A percentile compares a stretch with the other conserved stretches of the same genome.
Evolutionary conservation across 2,797 vertebrate genomes (phyloP).

Genomic region (Lacerta bilineata): DNA sequence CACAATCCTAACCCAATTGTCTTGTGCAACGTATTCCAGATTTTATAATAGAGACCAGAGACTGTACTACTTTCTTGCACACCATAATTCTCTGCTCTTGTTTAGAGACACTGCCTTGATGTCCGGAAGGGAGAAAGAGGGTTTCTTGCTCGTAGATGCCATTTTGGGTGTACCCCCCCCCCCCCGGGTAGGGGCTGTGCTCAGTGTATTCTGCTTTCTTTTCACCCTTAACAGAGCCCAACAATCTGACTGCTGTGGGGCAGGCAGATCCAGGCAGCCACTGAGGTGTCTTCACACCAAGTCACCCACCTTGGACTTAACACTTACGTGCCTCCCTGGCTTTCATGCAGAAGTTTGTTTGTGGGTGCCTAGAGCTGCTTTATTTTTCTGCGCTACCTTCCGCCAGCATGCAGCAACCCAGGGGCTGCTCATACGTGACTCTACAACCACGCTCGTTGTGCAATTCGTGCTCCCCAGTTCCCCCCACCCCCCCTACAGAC

Average conservation of each 20-base stretch:
- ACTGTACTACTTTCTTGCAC: neutral
- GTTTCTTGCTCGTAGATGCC: neutral
- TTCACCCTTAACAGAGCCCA: neutral
- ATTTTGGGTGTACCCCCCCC: no score
- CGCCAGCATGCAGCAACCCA: neutral
- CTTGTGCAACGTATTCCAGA: no score
- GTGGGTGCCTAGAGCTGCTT: conserved; percentile 16
- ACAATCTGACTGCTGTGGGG: neutral
- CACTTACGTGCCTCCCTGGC: no score
- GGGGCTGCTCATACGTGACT: no score
- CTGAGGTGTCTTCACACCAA: neutral
- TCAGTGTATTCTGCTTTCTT: neutral
- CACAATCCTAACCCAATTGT: no score
- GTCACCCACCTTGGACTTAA: neutral
- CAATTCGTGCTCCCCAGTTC: neutral
- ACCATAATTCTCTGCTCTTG: neutral
- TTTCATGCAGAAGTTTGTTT: no score
- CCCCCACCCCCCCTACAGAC: neutral
- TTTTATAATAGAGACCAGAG: no score
- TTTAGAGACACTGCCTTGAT: neutral
- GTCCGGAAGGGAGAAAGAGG: neutral
- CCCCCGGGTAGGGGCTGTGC: neutral
- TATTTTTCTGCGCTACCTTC: conserved; percentile 31
- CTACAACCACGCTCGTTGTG: neutral
- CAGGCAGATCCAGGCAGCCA: neutral